Percentiles rank a stretch among this genome's conserved stretches.
phyloP scores from a whole-genome alignment of 2,113 vertebrate genomes.

The Turnix velox region DNA sequence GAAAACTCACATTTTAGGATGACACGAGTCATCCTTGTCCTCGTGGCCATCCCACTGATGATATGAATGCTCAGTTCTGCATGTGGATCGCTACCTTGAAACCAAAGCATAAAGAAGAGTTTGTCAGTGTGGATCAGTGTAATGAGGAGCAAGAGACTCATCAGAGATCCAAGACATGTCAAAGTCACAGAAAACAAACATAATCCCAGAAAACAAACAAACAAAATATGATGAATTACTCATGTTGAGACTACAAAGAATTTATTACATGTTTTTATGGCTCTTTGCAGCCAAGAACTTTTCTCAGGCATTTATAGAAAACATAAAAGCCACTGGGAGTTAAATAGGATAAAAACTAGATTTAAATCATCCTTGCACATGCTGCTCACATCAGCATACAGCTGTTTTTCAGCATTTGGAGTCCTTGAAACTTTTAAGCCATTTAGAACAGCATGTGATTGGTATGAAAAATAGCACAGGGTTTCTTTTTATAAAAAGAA shows the following conservation, averaged over 20 bases:
- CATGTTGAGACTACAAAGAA: slow-evolving; percentile 44
- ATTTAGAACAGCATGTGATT: slow-evolving; percentile 55
- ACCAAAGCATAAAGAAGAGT: background rate
- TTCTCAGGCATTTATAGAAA: slow-evolving; percentile 73
- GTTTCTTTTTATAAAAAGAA: slow-evolving; percentile 57
- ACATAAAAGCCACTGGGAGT: slow-evolving; percentile 73
- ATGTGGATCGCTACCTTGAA: background rate
- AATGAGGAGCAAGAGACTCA: background rate
- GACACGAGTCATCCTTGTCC: background rate
- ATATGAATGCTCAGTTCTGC: background rate
- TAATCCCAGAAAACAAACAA: slow-evolving; percentile 32
- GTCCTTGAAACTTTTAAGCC: slow-evolving; percentile 44
- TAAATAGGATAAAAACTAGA: slow-evolving; percentile 68
- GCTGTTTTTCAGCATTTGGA: slow-evolving; percentile 68
- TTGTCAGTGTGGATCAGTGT: background rate
- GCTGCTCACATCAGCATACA: slow-evolving; percentile 69
- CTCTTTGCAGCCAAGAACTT: slow-evolving; percentile 69
- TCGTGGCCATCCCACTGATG: background rate
- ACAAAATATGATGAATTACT: slow-evolving; percentile 7
- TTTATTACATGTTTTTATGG: slow-evolving; percentile 64
- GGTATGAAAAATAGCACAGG: slow-evolving; percentile 61
- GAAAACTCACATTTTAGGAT: background rate
- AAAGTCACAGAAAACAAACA: slow-evolving; percentile 32
- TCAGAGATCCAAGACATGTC: background rate
- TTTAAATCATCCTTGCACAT: slow-evolving; percentile 66